Conservation (phyloP, 1,140 invertebrate species). For the Eueides isabella region DNA sequence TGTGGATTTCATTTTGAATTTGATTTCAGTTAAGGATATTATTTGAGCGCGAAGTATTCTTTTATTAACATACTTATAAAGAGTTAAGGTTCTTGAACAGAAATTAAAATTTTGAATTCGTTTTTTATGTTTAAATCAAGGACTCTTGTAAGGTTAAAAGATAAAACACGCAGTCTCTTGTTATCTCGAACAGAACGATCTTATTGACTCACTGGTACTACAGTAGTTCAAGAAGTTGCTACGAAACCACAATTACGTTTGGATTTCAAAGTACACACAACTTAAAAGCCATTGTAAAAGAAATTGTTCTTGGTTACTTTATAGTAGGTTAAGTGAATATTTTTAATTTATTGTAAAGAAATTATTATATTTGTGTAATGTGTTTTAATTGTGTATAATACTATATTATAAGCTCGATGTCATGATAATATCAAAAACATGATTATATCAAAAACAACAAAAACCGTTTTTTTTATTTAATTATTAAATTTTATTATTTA, state of each 20-base stretch:
- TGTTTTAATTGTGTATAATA: no score
- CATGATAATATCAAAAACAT: no score
- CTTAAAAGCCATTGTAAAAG: background rate
- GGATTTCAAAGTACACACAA: background rate
- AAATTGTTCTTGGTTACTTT: background rate
- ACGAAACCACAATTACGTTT: background rate
- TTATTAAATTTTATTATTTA: no score
- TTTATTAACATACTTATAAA: constrained; percentile 20
- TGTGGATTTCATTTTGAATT: constrained; percentile 10
- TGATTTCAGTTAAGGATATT: constrained; percentile 15
- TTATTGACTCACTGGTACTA: background rate
- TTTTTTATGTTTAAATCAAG: background rate
- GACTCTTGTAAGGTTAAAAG: background rate
- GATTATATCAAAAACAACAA: no score
- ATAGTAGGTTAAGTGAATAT: background rate
- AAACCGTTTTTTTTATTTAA: no score
- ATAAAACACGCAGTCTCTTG: background rate
- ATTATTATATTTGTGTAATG: background rate
- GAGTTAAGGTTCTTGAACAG: background rate
- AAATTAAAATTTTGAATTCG: background rate
- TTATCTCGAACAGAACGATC: background rate
- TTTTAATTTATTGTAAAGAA: background rate
- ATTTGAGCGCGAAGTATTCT: constrained; percentile 5
- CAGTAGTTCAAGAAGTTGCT: background rate
- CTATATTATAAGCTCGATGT: no score